A percentile compares a stretch with the other conserved stretches of the same genome.
phyloP scores from a whole-genome alignment of 2,888 invertebrate genomes.

The Tetanocera ferruginea region DNA sequence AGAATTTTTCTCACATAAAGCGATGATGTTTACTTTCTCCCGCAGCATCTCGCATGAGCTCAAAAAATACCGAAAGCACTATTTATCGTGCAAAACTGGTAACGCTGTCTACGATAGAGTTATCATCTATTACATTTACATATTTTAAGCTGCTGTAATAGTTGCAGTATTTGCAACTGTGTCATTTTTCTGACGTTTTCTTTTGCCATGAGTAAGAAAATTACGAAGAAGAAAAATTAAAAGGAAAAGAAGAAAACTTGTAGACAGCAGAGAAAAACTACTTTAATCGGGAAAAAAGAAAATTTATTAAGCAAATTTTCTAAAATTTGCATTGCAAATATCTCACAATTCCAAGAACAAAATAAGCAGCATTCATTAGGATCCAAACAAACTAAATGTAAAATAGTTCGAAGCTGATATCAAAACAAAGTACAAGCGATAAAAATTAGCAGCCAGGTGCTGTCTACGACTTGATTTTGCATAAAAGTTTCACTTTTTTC shows the following conservation, averaged over 20 bases:
- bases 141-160: not conserved
- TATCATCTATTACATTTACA: not conserved
- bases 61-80: too few species aligned
- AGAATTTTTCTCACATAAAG: too few species aligned
- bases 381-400: not conserved
- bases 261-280: slow-evolving; percentile 14
- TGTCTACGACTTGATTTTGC: slow-evolving; percentile 3
- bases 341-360: not conserved
- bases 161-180: too few species aligned
- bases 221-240: not conserved
- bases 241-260: not conserved
- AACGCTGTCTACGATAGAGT: too few species aligned
- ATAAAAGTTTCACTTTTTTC: slow-evolving; percentile 4
- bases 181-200: too few species aligned
- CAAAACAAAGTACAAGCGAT: not conserved
- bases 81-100: too few species aligned
- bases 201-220: too few species aligned
- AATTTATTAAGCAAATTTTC: slow-evolving; percentile 3
- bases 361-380: not conserved
- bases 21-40: too few species aligned
- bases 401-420: not conserved
- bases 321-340: not conserved
- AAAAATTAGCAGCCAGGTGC: slow-evolving; percentile 17
- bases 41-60: too few species aligned
- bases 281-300: slow-evolving; percentile 8